Evolutionary conservation across 2,797 vertebrate species (phyloP).

Genomic region (Pteropus rufus): DNA sequence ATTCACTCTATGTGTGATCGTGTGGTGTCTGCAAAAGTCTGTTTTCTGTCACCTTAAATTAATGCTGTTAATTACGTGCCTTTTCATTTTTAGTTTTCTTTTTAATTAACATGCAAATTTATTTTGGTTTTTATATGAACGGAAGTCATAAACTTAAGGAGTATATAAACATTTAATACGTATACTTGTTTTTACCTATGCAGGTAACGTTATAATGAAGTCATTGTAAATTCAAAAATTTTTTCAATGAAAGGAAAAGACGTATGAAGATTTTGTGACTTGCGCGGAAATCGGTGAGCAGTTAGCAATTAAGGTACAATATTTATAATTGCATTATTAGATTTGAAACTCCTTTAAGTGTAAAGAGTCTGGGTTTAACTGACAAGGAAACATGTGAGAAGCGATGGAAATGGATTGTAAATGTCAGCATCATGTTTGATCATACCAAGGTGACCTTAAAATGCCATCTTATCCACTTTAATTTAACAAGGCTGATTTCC

Average conservation of each 20-base stretch:
- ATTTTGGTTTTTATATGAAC: not conserved
- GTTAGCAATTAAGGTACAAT: constrained; percentile 39
- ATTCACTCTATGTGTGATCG: not conserved
- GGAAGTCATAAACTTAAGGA: not conserved
- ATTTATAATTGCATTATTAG: constrained; percentile 58
- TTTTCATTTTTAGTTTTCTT: not conserved
- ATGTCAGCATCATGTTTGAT: constrained; percentile 90
- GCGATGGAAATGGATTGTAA: constrained; percentile 89
- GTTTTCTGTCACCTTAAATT: not conserved
- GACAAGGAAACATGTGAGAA: constrained; percentile 76
- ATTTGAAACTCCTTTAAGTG: constrained; percentile 65
- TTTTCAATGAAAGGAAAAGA: not conserved
- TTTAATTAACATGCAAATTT: not conserved
- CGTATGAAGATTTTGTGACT: constrained; percentile 6
- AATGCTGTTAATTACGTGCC: not conserved
- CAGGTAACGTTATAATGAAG: not conserved
- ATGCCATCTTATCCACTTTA: constrained; percentile 88
- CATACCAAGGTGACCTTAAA: constrained; percentile 89
- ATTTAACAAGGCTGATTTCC: constrained; percentile 83
- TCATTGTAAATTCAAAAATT: not conserved
- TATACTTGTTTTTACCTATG: not conserved
- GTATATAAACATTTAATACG: not conserved
- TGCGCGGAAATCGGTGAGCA: not conserved
- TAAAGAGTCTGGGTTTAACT: constrained; percentile 67
- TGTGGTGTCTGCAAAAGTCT: not conserved